phyloP scores from a whole-genome alignment of 2,113 vertebrate species.

The Thryonomys swinderianus region DNA sequence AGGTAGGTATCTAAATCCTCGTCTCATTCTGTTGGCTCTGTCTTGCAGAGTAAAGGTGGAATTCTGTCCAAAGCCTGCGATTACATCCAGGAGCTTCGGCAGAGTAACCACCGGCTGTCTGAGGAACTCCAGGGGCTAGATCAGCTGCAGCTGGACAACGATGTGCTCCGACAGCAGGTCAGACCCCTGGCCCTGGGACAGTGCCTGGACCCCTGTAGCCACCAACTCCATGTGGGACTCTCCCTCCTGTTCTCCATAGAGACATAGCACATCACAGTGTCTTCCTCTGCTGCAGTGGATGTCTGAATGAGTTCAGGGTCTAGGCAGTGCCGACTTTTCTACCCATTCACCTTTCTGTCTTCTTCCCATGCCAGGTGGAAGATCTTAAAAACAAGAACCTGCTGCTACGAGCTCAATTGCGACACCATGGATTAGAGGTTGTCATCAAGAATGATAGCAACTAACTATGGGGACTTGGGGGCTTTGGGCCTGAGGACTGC shows the following conservation, averaged over 20 bases:
- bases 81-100: conserved; percentile 95
- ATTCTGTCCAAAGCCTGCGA: conserved; percentile 97
- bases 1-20: background rate
- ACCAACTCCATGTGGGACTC: background rate
- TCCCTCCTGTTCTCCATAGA: background rate
- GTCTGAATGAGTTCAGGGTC: background rate
- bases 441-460: conserved; percentile 91
- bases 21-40: background rate
- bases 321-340: background rate
- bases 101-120: conserved; percentile 92
- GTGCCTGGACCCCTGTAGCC: background rate
- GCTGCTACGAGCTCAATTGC: conserved; percentile 92
- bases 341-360: background rate
- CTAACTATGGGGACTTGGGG: conserved; percentile 75
- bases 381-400: conserved; percentile 96
- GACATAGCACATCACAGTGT: background rate
- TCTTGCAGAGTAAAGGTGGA: conserved; percentile 93
- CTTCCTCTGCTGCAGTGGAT: background rate
- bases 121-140: conserved; percentile 92
- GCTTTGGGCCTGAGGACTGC: conserved; percentile 48
- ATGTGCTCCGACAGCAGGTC: conserved; percentile 94
- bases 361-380: conserved; percentile 87
- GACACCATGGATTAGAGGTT: conserved; percentile 93
- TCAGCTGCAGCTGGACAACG: conserved; percentile 94
- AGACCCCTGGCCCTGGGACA: background rate